Evolutionary conservation across 2,888 invertebrate species (phyloP), one percentile per base, ranked within the genome.

Genomic region (Xestoiulus laeticollis): DNA sequence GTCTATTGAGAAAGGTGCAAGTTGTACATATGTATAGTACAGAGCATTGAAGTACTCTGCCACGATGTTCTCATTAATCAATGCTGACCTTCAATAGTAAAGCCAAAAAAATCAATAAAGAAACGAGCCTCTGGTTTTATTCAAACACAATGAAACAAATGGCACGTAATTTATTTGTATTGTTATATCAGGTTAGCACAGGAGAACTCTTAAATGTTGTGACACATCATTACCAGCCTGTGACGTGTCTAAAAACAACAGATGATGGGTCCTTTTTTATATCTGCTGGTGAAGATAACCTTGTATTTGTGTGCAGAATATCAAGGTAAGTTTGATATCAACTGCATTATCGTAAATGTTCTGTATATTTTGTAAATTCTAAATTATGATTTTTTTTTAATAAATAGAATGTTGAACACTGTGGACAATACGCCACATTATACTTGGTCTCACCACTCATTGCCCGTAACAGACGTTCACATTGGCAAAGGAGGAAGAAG

Each of bases 271-370:
- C 95, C n/a, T 94, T 94, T 91, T 94, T 98, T 90, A 93, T 96
- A 6, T 95, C 96, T 44, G 96, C 95, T 19, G 96, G 96, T 14
- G 95, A 96, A 90, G 98, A 98, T 93, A 97, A 97, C 6, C 94
- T 96, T 90, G 94, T 97, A 0, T 94, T 96, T 90, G 95, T 96
- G 0, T 98, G 98, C 96, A 94, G 94, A 0, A 85, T 90, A 5
- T 16, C 32, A 43, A 43, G 33, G 85, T 85, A 22, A 85, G 38
- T 12, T 16, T 6, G 14, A 82, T 82, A n/a, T n/a, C 32, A 5
- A 19, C 10, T n/a, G 83, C 26, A 84, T 30, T 19, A n/a, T n/a
- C n/a, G n/a, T n/a, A n/a, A n/a, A n/a, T n/a, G n/a, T 38, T 38
- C 8, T 38, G 38, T 14, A 22, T 22, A 85, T 68, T 82, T 26